phyloP scores from a whole-genome alignment of 2,797 vertebrate species.

The Anguilla megastoma region DNA sequence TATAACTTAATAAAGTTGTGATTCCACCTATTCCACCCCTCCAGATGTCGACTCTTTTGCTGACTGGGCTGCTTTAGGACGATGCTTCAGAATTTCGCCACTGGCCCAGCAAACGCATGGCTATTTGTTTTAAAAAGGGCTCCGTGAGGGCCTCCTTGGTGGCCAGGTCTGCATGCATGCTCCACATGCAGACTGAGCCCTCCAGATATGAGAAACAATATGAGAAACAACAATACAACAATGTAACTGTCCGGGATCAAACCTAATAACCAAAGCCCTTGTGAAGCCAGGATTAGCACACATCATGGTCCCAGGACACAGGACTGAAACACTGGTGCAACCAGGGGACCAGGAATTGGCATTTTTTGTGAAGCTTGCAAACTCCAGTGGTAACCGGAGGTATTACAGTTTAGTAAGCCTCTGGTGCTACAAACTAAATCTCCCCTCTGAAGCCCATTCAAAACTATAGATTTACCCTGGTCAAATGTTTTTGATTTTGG shows the following conservation, averaged over 20 bases:
- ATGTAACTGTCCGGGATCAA: background rate
- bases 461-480: too few relatives aligned
- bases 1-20: conserved; percentile 77
- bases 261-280: background rate
- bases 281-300: background rate
- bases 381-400: too few relatives aligned
- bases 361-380: too few relatives aligned
- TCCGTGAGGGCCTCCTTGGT: background rate
- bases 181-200: background rate
- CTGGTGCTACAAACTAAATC: too few relatives aligned
- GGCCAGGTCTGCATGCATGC: background rate
- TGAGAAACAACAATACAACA: background rate
- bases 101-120: background rate
- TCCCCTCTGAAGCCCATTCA: background rate
- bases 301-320: background rate
- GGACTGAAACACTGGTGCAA: background rate
- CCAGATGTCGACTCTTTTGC: too few relatives aligned
- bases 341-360: too few relatives aligned
- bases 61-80: too few relatives aligned
- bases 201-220: background rate
- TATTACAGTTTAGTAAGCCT: too few relatives aligned
- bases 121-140: background rate
- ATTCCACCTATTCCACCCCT: conserved; percentile 31
- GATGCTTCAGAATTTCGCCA: background rate
- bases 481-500: too few relatives aligned